Evolutionary conservation across 2,113 vertebrate genomes (phyloP).

Genomic region (Archilochus colubris): DNA sequence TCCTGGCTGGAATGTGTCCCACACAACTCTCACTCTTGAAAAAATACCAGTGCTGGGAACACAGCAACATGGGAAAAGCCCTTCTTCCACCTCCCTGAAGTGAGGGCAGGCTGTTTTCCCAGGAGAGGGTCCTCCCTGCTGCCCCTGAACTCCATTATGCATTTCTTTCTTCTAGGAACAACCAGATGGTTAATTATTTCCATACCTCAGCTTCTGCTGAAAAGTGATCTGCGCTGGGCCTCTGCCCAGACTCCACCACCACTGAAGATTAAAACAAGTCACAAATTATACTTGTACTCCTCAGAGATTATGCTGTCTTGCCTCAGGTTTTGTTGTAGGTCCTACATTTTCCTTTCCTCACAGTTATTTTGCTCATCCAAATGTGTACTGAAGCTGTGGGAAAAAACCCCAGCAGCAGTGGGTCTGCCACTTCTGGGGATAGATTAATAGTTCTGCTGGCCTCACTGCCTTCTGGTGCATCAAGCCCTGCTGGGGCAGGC

Average conservation of each 20-base stretch:
- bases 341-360: neutral
- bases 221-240: neutral
- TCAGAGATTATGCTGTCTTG: neutral
- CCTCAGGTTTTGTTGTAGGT: neutral
- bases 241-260: neutral
- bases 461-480: neutral
- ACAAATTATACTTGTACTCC: neutral
- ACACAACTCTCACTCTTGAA: neutral
- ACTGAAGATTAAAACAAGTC: neutral
- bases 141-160: neutral
- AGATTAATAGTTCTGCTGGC: neutral
- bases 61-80: neutral
- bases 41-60: rapidly evolving
- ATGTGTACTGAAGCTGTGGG: neutral
- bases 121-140: neutral
- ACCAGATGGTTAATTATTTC: neutral
- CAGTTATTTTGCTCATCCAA: neutral
- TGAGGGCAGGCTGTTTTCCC: neutral
- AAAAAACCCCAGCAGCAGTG: neutral
- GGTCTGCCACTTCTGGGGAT: neutral
- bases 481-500: neutral
- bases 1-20: rapidly evolving
- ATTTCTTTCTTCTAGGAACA: neutral
- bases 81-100: neutral
- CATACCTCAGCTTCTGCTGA: neutral